These are phyloP conservation scores for Paedocypris micromegethes DNA, from an alignment of 2,797 vertebrate species.

Conservation along the genomic window DNA sequence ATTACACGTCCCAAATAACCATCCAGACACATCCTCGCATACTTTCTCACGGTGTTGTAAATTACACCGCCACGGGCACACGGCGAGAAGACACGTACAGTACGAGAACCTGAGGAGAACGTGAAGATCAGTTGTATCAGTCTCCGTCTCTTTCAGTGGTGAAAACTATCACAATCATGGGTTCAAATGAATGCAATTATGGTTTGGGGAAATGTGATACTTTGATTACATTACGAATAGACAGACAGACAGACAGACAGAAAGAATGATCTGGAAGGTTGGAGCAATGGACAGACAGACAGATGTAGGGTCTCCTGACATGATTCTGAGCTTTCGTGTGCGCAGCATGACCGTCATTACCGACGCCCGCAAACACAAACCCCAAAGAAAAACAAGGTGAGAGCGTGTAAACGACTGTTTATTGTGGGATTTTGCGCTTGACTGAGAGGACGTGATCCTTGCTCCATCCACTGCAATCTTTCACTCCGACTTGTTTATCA, in stretches of 20 bases:
- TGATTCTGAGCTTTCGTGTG: neutral
- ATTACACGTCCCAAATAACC: neutral
- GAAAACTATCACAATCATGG: no score
- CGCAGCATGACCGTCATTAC: slow-evolving; percentile 6
- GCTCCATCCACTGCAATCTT: no score
- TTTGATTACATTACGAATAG: no score
- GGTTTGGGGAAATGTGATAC: no score
- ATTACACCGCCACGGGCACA: neutral
- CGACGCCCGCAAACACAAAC: neutral
- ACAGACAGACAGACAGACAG: no score
- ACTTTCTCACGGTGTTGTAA: slow-evolving; percentile 5
- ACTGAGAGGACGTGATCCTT: neutral
- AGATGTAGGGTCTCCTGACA: slow-evolving; percentile 6
- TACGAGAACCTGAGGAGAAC: no score
- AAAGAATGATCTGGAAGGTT: no score
- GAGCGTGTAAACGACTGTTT: neutral
- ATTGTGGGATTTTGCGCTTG: slow-evolving; percentile 8
- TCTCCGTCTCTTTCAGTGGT: no score
- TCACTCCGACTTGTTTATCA: no score
- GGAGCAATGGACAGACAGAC: neutral
- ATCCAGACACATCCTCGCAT: neutral
- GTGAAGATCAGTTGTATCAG: no score
- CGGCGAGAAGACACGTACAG: neutral
- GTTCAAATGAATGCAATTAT: no score
- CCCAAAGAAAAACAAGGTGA: neutral